phyloP scores from a whole-genome alignment of 2,888 invertebrate genomes.

The Camponotus fellah region DNA sequence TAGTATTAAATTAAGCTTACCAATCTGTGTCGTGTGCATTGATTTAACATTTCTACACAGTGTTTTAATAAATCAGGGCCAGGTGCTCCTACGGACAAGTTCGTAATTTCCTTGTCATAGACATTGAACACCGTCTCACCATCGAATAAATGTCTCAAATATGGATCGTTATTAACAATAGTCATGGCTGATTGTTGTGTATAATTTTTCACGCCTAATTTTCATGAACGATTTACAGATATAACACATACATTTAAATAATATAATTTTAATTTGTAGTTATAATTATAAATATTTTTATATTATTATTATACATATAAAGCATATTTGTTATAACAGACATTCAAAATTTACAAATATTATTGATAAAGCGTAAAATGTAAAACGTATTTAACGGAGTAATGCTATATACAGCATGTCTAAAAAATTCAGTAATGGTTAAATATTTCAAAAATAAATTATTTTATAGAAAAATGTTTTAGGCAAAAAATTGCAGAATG shows the following conservation, averaged over 20 bases:
- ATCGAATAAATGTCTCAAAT: conserved; percentile 87
- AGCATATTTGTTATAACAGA: background rate
- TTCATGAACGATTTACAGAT: background rate
- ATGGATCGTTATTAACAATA: conserved; percentile 73
- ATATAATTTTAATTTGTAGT: background rate
- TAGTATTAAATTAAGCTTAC: conserved; percentile 73
- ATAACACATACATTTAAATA: background rate
- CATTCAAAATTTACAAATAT: background rate
- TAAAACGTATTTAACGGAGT: background rate
- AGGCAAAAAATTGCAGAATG: too few species aligned
- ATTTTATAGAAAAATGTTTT: too few species aligned
- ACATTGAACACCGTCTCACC: conserved; percentile 85
- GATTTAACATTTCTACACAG: conserved; percentile 86
- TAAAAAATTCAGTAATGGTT: too few species aligned
- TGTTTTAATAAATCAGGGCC: conserved; percentile 87
- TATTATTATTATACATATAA: background rate
- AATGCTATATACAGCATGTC: too few species aligned
- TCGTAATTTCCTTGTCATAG: conserved; percentile 85
- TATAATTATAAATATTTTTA: background rate
- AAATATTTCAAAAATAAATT: too few species aligned
- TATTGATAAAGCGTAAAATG: background rate
- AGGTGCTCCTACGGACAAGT: conserved; percentile 87
- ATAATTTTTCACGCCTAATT: background rate
- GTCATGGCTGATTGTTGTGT: conserved; percentile 56
- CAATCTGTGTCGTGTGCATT: conserved; percentile 87